Percentiles rank a stretch among this genome's conserved stretches.
These are phyloP conservation scores for Macaria liturata DNA, from an alignment of 2,888 invertebrate genomes.

Conservation along the genomic window DNA sequence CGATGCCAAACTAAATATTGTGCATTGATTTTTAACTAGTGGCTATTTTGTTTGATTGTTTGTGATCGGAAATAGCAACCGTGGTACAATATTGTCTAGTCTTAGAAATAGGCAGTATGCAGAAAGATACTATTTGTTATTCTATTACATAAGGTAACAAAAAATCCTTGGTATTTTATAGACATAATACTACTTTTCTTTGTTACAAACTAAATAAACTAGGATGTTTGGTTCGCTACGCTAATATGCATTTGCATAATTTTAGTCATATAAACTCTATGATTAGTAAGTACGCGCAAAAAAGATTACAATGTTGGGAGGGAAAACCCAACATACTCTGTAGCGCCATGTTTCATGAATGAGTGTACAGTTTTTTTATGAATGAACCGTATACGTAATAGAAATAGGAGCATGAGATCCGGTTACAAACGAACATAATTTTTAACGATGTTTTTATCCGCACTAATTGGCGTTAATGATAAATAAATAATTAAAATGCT, in stretches of 20 bases:
- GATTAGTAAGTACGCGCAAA: not conserved
- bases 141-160: too few relatives aligned
- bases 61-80: too few relatives aligned
- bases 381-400: conserved; percentile 8
- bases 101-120: too few relatives aligned
- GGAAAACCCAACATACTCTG: conserved; percentile 6
- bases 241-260: not conserved
- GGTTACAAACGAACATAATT: not conserved
- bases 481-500: not conserved
- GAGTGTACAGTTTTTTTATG: conserved; percentile 14
- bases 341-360: conserved; percentile 18
- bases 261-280: not conserved
- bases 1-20: conserved; percentile 43
- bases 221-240: too few relatives aligned
- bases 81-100: too few relatives aligned
- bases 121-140: too few relatives aligned
- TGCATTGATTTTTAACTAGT: conserved; percentile 14
- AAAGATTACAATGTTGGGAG: conserved; percentile 11
- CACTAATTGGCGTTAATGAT: not conserved
- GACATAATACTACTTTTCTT: too few relatives aligned
- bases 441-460: not conserved
- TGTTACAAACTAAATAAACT: too few relatives aligned
- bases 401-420: conserved; percentile 4
- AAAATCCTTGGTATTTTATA: too few relatives aligned
- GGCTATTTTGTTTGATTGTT: too few relatives aligned